Evolutionary conservation across 2,113 vertebrate genomes (phyloP).

Genomic region (Nanorana parkeri): DNA sequence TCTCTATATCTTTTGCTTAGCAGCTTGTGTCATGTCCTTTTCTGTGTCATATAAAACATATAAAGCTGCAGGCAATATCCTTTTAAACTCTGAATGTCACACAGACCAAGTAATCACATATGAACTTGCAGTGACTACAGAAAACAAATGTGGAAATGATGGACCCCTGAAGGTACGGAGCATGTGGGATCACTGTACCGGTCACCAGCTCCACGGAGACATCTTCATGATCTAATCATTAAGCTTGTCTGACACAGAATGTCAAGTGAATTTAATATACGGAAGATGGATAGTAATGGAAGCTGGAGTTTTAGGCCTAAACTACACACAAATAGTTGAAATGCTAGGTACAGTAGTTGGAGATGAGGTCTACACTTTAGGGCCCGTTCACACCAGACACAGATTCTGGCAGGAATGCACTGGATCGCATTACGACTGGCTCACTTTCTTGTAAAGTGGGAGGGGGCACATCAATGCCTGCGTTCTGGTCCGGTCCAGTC

Average conservation of each 20-base stretch:
- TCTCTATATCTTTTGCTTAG: slow-evolving; percentile 16
- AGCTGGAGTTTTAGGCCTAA: too few relatives aligned
- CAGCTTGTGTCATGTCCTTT: slow-evolving; percentile 1
- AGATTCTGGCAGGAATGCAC: too few relatives aligned
- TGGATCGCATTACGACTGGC: too few relatives aligned
- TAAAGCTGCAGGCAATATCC: slow-evolving; percentile 22
- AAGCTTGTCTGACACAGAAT: neutral
- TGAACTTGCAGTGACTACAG: slow-evolving; percentile 21
- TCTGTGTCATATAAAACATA: slow-evolving; percentile 21
- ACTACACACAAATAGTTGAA: too few relatives aligned
- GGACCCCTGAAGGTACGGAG: neutral
- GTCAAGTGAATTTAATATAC: neutral
- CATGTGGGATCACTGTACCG: neutral
- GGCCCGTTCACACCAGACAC: too few relatives aligned
- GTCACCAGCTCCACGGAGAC: neutral
- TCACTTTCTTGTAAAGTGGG: too few relatives aligned
- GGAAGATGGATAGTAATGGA: neutral
- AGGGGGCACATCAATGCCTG: too few relatives aligned
- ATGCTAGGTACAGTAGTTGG: too few relatives aligned
- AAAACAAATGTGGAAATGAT: slow-evolving; percentile 10
- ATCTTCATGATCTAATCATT: slow-evolving; percentile 35
- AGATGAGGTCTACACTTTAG: too few relatives aligned
- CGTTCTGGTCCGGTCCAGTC: too few relatives aligned
- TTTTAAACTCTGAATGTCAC: slow-evolving; percentile 31
- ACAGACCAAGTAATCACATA: slow-evolving; percentile 26